Evolutionary conservation across 1,140 invertebrate genomes (phyloP).

Genomic region (Phymorhynchus buccinoides): DNA sequence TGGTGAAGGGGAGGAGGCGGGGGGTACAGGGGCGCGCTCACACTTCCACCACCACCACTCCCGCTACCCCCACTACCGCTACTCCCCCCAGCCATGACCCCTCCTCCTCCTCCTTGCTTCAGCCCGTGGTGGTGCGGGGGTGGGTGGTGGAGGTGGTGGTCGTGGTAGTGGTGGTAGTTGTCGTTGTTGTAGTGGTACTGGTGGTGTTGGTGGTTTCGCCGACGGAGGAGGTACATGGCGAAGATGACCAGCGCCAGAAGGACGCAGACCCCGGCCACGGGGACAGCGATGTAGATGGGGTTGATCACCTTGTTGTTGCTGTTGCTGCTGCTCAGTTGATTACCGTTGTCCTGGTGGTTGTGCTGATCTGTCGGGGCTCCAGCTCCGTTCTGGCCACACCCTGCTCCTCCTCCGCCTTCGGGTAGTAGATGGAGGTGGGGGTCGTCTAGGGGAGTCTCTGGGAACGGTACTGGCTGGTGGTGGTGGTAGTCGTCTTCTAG

Average conservation of each 20-base stretch:
- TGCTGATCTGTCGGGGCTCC: constrained; percentile 41
- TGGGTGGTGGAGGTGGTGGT: constrained; percentile 47
- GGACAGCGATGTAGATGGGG: constrained; percentile 70
- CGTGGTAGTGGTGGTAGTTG: constrained; percentile 57
- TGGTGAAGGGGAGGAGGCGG: no score
- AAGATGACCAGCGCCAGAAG: constrained; percentile 69
- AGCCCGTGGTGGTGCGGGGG: constrained; percentile 24
- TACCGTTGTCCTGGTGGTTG: no score
- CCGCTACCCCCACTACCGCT: neutral
- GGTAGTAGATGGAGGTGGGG: neutral
- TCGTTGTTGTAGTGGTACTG: constrained; percentile 57
- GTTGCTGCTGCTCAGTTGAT: constrained; percentile 39
- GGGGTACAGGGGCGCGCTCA: constrained; percentile 8
- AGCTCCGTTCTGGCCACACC: constrained; percentile 1
- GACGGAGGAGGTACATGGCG: constrained; percentile 68
- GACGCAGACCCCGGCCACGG: constrained; percentile 68
- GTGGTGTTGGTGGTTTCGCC: constrained; percentile 57
- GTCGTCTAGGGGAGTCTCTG: neutral
- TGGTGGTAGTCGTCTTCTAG: neutral
- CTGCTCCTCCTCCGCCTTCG: neutral
- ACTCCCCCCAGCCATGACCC: neutral
- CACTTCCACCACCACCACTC: constrained; percentile 3
- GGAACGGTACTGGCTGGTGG: neutral
- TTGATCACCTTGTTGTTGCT: constrained; percentile 59
- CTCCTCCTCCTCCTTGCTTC: constrained; percentile 18